Conservation (phyloP, 2,797 vertebrate genomes). For the Chrosomus eos region DNA sequence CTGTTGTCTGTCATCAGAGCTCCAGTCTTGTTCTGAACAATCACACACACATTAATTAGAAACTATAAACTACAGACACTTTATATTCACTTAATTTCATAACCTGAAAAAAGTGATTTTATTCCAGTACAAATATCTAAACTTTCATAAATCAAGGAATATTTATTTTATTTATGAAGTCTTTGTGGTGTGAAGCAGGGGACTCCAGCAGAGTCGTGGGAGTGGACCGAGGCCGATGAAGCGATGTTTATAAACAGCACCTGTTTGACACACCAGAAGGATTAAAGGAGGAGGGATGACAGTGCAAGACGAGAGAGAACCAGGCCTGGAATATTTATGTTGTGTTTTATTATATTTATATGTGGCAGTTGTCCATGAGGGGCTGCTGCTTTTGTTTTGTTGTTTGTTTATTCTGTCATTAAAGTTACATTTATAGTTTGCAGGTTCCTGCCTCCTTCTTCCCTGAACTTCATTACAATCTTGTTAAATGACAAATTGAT, state of each 20-base stretch:
- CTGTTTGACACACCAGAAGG: too few relatives aligned
- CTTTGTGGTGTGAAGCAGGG: too few relatives aligned
- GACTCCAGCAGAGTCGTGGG: too few relatives aligned
- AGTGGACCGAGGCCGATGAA: background rate
- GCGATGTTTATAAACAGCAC: background rate
- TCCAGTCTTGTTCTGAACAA: conserved; percentile 86
- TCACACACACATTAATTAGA: background rate
- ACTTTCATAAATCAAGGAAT: background rate
- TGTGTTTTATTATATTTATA: too few relatives aligned
- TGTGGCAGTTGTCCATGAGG: background rate
- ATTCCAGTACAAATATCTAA: background rate
- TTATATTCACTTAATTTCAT: background rate
- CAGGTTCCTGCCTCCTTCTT: background rate
- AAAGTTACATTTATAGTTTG: background rate
- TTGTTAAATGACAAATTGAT: background rate
- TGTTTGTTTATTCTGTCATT: background rate
- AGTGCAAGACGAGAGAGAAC: too few relatives aligned
- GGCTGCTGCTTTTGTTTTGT: background rate
- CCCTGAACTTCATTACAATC: background rate
- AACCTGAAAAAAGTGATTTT: background rate
- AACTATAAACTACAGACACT: background rate
- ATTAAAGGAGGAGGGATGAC: background rate
- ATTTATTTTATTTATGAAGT: background rate
- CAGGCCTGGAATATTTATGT: too few relatives aligned
- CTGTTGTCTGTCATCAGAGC: conserved; percentile 77